Percentiles rank a stretch among this genome's conserved stretches.
These are phyloP conservation scores for Lophius piscatorius DNA, from an alignment of 2,113 vertebrate genomes.

Conservation along the genomic window DNA sequence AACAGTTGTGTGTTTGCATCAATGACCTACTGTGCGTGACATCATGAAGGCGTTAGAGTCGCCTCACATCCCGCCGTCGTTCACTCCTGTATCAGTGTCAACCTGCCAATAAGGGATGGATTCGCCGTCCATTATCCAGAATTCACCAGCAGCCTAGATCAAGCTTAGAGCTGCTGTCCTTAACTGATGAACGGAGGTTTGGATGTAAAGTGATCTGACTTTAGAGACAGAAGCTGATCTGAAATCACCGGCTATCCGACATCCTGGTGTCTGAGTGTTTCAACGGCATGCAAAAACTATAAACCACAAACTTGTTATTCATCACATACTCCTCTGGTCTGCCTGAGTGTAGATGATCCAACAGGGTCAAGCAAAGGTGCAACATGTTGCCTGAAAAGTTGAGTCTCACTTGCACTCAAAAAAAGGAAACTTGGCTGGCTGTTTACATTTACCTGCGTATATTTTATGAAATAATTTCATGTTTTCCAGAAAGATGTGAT, in stretches of 20 bases:
- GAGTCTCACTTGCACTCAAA: slow-evolving; percentile 5
- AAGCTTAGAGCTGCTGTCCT: not conserved
- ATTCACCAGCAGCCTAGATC: slow-evolving; percentile 10
- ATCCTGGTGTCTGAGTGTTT: no score
- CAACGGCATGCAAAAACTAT: no score
- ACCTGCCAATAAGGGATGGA: slow-evolving; percentile 12
- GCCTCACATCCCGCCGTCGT: no score
- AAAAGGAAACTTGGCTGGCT: no score
- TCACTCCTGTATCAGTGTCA: no score
- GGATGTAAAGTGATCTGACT: no score
- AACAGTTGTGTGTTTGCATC: no score
- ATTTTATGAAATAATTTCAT: no score
- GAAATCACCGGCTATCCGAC: no score
- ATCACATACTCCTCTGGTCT: not conserved
- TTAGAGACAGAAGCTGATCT: slow-evolving; percentile 1
- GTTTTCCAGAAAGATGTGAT: no score
- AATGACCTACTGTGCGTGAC: no score
- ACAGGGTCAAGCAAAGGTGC: slow-evolving; percentile 1
- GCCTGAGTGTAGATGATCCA: not conserved
- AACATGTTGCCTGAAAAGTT: slow-evolving; percentile 8
- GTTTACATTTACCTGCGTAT: no score
- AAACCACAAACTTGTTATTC: not conserved
- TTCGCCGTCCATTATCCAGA: slow-evolving; percentile 14
- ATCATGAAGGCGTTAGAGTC: not conserved
- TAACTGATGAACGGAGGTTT: not conserved